Evolutionary conservation across 2,888 invertebrate species (phyloP).

Genomic region (Germaria angustata): DNA sequence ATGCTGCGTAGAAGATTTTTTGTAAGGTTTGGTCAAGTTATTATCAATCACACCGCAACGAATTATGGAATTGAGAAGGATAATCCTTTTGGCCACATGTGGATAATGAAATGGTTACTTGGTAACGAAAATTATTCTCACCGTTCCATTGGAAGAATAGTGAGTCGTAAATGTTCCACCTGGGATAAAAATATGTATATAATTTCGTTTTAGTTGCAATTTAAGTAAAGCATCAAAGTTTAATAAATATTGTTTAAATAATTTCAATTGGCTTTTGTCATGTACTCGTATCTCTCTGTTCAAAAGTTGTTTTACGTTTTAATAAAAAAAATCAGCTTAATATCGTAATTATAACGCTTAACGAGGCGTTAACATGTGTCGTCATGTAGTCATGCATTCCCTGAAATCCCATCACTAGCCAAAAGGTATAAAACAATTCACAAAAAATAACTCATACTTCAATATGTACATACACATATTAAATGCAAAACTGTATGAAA

Average conservation of each 20-base stretch:
- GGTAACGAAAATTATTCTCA: not conserved
- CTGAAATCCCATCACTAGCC: constrained; percentile 50
- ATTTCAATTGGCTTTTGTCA: constrained; percentile 38
- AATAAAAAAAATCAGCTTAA: constrained; percentile 58
- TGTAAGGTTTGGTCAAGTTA: constrained; percentile 11
- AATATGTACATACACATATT: not conserved
- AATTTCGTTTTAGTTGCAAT: not conserved
- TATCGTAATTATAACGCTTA: constrained; percentile 74
- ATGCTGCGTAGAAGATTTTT: not conserved
- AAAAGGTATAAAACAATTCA: constrained; percentile 55
- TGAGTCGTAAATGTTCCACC: too few species aligned
- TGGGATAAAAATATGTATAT: not conserved
- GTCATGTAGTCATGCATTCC: constrained; percentile 61
- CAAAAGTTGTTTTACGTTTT: constrained; percentile 7
- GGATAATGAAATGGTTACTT: constrained; percentile 11
- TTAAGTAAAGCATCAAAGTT: not conserved
- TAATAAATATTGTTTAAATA: constrained; percentile 2
- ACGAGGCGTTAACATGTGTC: constrained; percentile 74
- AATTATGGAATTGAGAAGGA: constrained; percentile 43
- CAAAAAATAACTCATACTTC: constrained; percentile 10
- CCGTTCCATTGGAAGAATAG: too few species aligned
- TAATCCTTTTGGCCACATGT: constrained; percentile 50
- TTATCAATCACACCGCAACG: not conserved
- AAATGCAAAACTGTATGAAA: not conserved
- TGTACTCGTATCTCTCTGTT: not conserved